phyloP scores from a whole-genome alignment of 30 jellyfish, hydroid and myxozoan genomes.

The Aurelia coerulea region DNA sequence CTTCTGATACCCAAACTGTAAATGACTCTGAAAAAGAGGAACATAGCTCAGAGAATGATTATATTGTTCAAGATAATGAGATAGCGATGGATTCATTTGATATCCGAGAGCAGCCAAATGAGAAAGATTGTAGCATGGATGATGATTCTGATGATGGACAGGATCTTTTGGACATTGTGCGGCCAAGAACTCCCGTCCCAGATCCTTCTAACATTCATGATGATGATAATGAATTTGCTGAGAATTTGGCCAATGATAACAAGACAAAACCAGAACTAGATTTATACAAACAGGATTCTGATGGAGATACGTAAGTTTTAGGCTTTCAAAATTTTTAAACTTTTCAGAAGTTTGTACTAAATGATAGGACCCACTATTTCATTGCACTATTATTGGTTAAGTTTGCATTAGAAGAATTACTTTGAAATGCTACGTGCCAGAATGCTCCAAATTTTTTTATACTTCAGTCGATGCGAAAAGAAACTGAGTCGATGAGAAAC shows the following conservation, averaged over 20 bases:
- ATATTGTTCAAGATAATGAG: not conserved
- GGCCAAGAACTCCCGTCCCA: constrained; percentile 16
- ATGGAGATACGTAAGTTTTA: constrained; percentile 68
- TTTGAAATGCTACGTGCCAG: too few relatives aligned
- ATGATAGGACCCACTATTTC: too few relatives aligned
- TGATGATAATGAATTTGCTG: not conserved
- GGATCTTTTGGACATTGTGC: not conserved
- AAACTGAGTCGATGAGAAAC: too few relatives aligned
- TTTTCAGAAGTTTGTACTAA: too few relatives aligned
- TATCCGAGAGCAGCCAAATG: not conserved
- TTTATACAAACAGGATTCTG: constrained; percentile 44
- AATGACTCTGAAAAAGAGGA: too few relatives aligned
- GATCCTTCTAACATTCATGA: not conserved
- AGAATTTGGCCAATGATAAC: not conserved
- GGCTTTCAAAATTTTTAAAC: not conserved
- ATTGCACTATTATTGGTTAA: too few relatives aligned
- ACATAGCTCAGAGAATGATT: too few relatives aligned
- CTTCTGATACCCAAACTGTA: too few relatives aligned
- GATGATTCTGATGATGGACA: constrained; percentile 4
- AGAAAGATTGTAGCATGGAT: not conserved
- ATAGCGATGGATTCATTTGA: constrained; percentile 6
- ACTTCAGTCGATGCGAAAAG: too few relatives aligned
- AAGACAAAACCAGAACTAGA: not conserved
- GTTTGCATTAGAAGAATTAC: too few relatives aligned
- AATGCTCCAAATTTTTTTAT: too few relatives aligned